Evolutionary conservation across 2,113 vertebrate species (phyloP).

Genomic region (Illadopsis cleaveri): DNA sequence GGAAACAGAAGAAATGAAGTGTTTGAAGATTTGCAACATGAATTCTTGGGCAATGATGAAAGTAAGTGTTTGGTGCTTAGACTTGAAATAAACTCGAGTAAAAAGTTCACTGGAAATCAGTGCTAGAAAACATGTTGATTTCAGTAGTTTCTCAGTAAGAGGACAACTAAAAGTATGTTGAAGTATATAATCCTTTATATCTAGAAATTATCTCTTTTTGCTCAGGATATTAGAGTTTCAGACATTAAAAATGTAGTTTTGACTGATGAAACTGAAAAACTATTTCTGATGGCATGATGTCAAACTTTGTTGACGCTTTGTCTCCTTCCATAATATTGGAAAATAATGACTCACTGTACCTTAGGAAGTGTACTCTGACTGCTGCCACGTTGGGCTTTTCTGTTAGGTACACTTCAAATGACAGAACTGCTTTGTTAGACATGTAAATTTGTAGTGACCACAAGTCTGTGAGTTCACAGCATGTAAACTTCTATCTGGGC

Average conservation of each 20-base stretch:
- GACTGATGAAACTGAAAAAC: neutral
- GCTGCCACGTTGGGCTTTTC: neutral
- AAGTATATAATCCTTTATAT: neutral
- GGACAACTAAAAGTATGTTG: neutral
- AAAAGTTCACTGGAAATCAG: neutral
- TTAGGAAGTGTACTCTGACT: neutral
- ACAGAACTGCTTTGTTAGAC: neutral
- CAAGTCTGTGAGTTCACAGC: neutral
- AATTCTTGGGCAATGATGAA: slow-evolving; percentile 84
- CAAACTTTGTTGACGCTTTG: neutral
- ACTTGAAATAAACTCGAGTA: neutral
- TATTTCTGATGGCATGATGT: neutral
- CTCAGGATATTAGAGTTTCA: neutral
- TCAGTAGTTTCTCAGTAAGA: neutral
- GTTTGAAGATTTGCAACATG: slow-evolving; percentile 84
- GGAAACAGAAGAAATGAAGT: slow-evolving; percentile 65
- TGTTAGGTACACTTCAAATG: neutral
- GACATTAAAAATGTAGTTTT: neutral
- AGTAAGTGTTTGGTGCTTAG: slow-evolving; percentile 75
- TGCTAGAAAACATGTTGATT: neutral
- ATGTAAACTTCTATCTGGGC: neutral
- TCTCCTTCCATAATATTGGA: neutral
- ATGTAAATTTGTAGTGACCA: neutral
- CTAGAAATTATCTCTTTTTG: neutral
- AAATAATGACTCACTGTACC: neutral